Base-by-base conservation (phyloP, 2,888 invertebrate genomes). In the Leptinotarsa peninsularis region DNA sequence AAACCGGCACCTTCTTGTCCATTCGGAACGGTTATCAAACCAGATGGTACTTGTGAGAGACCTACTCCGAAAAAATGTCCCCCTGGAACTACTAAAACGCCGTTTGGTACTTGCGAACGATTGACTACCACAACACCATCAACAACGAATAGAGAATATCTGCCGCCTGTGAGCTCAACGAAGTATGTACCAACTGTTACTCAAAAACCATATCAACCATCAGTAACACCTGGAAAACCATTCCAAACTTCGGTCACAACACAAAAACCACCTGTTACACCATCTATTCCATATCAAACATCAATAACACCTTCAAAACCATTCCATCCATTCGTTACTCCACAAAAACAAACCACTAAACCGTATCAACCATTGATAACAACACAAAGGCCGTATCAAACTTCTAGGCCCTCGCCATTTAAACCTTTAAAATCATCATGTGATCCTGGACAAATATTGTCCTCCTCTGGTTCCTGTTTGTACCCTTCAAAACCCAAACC, bases 121-220 rank as follows among this genome's bases (percentile, higher is more conserved):
- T 52, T 66, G 63, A 43, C 10, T 43, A 43, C 50, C 54, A 68
- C 76, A 60, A 63, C 73, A 63, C 73, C 74, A 68, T 49, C 73
- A 58, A 67, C 56, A 66, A 76, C 79, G 73, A 70, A 79, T 72
- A 77, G 79, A 74, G 81, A 78, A 58, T 83, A 83, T 76, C 79
- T 83, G 66, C 84, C 84, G 54, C 84, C 84, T 66, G 75, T 72
- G 14, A 74, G 80, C 76, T 78, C 81, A 77, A 80, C 81, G 80
- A 77, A 79, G 80, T 83, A 83, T 82, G 82, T 82, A 82, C 81
- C 83, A 73, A 79, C 79, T 72, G 75, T 76, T 72, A 81, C 80
- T 77, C 76, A 79, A 76, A 76, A 72, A 79, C 79, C 82, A 78
- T 78, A 78, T 76, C 75, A 78, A 72, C 77, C 78, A 80, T 76